Evolutionary conservation across 1,140 invertebrate species (phyloP).

Genomic region (Uloborus diversus): DNA sequence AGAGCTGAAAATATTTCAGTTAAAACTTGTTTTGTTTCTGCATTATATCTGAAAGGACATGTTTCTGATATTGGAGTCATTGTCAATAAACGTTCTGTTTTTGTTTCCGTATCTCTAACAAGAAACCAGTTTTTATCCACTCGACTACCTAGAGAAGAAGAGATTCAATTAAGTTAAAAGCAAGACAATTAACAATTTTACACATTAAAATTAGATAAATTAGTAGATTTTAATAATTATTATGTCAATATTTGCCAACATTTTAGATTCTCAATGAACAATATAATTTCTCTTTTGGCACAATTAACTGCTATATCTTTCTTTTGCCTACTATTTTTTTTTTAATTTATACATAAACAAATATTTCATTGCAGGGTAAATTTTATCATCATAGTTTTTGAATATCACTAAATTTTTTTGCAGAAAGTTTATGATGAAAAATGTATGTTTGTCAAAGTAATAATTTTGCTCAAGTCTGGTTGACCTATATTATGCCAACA

Average conservation of each 20-base stretch:
- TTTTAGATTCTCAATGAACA: background rate
- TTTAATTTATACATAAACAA: too few relatives aligned
- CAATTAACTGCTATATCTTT: too few relatives aligned
- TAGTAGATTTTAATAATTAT: background rate
- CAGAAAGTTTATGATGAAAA: too few relatives aligned
- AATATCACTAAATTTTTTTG: too few relatives aligned
- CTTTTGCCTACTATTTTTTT: too few relatives aligned
- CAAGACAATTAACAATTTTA: background rate
- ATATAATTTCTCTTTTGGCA: too few relatives aligned
- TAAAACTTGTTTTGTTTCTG: conserved; percentile 73
- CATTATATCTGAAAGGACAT: conserved; percentile 68
- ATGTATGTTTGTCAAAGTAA: too few relatives aligned
- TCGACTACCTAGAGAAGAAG: conserved; percentile 72
- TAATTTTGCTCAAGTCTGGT: too few relatives aligned
- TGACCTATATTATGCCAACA: too few relatives aligned
- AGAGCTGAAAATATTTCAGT: conserved; percentile 80
- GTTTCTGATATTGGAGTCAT: conserved; percentile 74
- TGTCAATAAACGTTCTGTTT: conserved; percentile 84
- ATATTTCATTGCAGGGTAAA: too few relatives aligned
- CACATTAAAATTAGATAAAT: background rate
- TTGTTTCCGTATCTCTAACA: conserved; percentile 79
- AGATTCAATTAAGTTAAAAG: background rate
- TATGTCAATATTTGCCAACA: background rate
- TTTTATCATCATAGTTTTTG: too few relatives aligned
- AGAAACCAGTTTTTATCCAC: conserved; percentile 90